Evolutionary conservation across 2,113 vertebrate species (phyloP).

Genomic region (Cebidichthys violaceus): DNA sequence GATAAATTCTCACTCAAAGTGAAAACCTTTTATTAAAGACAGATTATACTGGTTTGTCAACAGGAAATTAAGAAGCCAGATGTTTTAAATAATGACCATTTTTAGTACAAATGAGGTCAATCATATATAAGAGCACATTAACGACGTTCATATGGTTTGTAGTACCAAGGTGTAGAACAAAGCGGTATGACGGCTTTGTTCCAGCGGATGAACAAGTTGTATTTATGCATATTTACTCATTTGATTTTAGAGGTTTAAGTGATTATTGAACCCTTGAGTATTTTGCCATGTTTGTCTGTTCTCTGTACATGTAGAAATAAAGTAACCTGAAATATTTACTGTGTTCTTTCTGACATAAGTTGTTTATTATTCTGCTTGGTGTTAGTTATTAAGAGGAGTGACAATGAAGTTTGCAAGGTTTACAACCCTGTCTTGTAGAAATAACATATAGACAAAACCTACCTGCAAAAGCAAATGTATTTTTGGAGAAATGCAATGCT

Average conservation of each 20-base stretch:
- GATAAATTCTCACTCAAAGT: background rate
- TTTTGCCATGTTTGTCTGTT: background rate
- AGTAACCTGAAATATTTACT: slow-evolving; percentile 10
- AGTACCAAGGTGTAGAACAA: background rate
- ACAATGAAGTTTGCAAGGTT: background rate
- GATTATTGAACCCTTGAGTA: background rate
- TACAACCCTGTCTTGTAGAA: background rate
- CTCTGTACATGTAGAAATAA: background rate
- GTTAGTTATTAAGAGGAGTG: background rate
- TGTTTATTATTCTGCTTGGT: slow-evolving; percentile 1
- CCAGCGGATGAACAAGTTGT: background rate
- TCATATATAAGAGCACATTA: background rate
- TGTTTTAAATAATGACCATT: background rate
- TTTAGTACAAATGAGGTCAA: background rate
- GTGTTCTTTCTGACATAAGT: slow-evolving; percentile 34
- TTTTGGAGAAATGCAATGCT: background rate
- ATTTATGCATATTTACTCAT: background rate
- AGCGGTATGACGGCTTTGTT: background rate
- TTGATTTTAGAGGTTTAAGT: background rate
- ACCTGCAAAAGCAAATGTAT: background rate
- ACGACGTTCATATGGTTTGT: background rate
- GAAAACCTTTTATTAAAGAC: background rate
- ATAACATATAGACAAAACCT: no score
- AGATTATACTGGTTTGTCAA: slow-evolving; percentile 1
- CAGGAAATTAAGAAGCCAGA: background rate